Conservation (phyloP, 2,113 vertebrate species). For the Neopipo cinnamomea region DNA sequence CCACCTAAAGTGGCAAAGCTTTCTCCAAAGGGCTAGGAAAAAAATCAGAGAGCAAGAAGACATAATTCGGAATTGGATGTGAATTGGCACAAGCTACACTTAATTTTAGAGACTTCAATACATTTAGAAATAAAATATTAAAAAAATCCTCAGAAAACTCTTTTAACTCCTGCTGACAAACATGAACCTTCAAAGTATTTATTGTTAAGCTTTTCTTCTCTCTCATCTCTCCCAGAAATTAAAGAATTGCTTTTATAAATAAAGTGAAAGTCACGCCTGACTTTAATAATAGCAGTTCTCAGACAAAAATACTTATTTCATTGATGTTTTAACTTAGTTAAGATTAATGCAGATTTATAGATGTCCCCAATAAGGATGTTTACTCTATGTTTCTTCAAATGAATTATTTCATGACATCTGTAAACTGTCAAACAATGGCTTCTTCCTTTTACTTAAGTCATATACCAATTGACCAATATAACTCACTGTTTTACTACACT, state of each 20-base stretch:
- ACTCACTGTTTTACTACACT: background rate
- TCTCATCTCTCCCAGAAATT: background rate
- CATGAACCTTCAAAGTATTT: background rate
- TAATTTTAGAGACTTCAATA: background rate
- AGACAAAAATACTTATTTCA: background rate
- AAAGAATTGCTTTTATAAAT: background rate
- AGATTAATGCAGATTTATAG: background rate
- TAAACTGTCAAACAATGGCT: background rate
- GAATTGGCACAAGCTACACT: background rate
- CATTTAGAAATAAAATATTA: background rate
- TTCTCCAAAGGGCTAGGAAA: background rate
- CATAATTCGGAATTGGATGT: background rate
- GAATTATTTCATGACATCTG: background rate
- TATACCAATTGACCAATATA: background rate
- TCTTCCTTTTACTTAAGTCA: background rate
- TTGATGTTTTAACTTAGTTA: background rate
- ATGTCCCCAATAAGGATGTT: background rate
- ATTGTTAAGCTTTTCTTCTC: background rate
- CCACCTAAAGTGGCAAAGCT: background rate
- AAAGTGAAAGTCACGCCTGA: accelerated
- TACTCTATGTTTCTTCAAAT: background rate
- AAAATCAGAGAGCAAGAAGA: background rate
- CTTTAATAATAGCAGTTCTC: background rate
- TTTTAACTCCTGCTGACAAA: background rate
- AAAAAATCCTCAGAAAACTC: background rate